Conservation (phyloP, 2,888 invertebrate species). For the Furcula furcula region DNA sequence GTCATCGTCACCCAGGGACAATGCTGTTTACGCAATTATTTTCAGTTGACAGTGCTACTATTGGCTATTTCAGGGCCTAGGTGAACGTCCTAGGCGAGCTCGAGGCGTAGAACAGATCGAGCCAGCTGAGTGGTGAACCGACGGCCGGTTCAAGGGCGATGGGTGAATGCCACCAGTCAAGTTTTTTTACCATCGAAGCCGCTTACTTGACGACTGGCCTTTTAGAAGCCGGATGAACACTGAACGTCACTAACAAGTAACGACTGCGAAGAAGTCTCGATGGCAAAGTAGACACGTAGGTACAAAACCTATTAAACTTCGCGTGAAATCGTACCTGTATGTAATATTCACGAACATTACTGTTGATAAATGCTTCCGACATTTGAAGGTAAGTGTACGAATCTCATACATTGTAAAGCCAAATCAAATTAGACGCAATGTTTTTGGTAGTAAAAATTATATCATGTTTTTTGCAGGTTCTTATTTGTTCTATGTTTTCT, state of each 20-base stretch:
- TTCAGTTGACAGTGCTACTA: slow-evolving; percentile 30
- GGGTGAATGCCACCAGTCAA: slow-evolving; percentile 75
- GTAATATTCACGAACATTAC: slow-evolving; percentile 22
- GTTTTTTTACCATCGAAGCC: slow-evolving; percentile 65
- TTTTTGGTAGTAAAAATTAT: too few species aligned
- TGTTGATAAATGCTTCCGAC: slow-evolving; percentile 24
- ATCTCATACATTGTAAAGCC: too few species aligned
- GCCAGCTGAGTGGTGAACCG: slow-evolving; percentile 72
- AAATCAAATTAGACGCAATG: too few species aligned
- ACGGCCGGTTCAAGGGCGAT: slow-evolving; percentile 71
- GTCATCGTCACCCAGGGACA: slow-evolving; percentile 30
- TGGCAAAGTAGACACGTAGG: slow-evolving; percentile 15
- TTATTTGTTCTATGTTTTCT: too few species aligned
- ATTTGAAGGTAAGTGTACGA: slow-evolving; percentile 18
- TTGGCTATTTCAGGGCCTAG: slow-evolving; percentile 51
- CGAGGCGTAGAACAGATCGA: slow-evolving; percentile 66
- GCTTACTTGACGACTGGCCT: slow-evolving; percentile 63
- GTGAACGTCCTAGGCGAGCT: slow-evolving; percentile 69
- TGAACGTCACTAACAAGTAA: slow-evolving; percentile 49
- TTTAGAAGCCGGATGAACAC: slow-evolving; percentile 65
- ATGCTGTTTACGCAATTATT: slow-evolving; percentile 29
- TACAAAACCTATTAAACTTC: too few species aligned
- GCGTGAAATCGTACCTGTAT: too few species aligned
- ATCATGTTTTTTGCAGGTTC: too few species aligned
- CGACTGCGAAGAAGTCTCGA: slow-evolving; percentile 26